These are phyloP conservation scores for Cyanocitta stelleri DNA, from an alignment of 2,113 vertebrate species.

Conservation along the genomic window DNA sequence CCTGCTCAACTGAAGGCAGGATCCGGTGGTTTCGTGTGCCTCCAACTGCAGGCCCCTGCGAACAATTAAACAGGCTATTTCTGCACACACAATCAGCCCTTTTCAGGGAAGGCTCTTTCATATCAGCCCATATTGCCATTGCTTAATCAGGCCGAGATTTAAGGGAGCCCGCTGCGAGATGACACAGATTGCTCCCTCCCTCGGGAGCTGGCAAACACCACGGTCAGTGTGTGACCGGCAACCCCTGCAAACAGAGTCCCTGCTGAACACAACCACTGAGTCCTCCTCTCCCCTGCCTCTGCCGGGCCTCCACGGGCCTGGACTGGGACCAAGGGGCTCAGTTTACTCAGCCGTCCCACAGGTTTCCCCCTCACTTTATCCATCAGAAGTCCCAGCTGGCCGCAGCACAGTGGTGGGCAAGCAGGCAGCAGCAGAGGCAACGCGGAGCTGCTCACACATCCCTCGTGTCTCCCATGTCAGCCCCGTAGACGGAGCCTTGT, in stretches of 20 bases:
- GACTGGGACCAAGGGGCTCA: background rate
- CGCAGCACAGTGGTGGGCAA: background rate
- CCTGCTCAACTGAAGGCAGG: background rate
- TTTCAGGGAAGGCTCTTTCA: background rate
- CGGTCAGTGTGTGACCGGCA: background rate
- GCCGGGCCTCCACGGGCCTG: background rate
- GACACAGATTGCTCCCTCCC: constrained; percentile 47
- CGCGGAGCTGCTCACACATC: background rate
- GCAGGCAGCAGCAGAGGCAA: background rate
- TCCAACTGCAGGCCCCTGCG: background rate
- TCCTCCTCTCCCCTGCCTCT: background rate
- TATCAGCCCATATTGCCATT: background rate
- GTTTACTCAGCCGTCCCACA: background rate
- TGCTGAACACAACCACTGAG: background rate
- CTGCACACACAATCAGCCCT: background rate
- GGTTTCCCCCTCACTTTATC: background rate
- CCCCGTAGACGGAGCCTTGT: background rate
- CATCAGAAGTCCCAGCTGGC: background rate
- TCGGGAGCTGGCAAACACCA: background rate
- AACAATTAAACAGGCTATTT: constrained; percentile 6
- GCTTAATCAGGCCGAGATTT: constrained; percentile 47
- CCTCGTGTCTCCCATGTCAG: background rate
- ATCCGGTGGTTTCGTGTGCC: background rate
- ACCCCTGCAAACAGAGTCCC: background rate
- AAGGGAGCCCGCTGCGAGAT: constrained; percentile 39